Conservation (phyloP, 1,140 invertebrate species). For the Drosophila melanica region DNA sequence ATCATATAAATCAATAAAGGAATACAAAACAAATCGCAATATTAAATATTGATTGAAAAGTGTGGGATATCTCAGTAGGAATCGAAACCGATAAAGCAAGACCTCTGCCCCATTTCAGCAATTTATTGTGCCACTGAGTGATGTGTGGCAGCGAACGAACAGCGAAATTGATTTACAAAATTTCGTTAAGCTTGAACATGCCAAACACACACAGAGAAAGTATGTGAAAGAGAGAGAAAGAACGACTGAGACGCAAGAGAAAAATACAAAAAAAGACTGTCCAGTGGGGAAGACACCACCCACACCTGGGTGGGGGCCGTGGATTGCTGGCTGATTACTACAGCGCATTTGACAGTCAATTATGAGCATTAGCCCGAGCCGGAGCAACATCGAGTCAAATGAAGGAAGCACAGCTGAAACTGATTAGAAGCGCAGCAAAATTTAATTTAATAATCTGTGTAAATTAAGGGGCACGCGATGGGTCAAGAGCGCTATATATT, state of each 20-base stretch:
- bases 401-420: neutral
- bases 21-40: constrained; percentile 34
- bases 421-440: constrained; percentile 9
- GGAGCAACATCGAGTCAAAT: neutral
- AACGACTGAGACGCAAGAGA: neutral
- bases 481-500: neutral
- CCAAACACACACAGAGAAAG: too few relatives aligned
- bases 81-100: constrained; percentile 29
- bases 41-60: constrained; percentile 67
- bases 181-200: constrained; percentile 32
- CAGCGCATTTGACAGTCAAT: constrained; percentile 62
- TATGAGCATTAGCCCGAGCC: constrained; percentile 28
- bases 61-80: constrained; percentile 48
- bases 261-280: neutral
- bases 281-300: neutral
- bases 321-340: constrained; percentile 36
- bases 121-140: neutral
- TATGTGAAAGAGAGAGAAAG: neutral
- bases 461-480: neutral
- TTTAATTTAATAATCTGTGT: constrained; percentile 2
- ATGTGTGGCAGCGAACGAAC: constrained; percentile 22
- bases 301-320: neutral
- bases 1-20: constrained; percentile 66
- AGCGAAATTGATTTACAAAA: constrained; percentile 42
- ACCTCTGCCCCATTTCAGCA: neutral